Evolutionary conservation across 2,888 invertebrate species (phyloP).

Genomic region (Onchidella celtica): DNA sequence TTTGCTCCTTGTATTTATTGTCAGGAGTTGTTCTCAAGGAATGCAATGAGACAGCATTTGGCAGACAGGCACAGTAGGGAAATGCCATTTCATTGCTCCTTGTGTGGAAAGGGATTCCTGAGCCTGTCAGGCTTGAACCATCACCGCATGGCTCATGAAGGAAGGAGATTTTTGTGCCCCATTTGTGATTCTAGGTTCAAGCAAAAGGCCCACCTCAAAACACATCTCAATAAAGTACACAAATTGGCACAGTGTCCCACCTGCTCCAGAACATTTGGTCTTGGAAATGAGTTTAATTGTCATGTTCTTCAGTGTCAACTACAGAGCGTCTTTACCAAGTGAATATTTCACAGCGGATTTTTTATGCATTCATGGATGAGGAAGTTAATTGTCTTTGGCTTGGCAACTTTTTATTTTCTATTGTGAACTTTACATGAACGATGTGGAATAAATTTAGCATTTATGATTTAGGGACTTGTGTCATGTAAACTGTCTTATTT

Average conservation of each 20-base stretch:
- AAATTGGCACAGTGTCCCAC: slow-evolving; percentile 26
- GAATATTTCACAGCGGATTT: too few relatives aligned
- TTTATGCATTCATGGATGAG: too few relatives aligned
- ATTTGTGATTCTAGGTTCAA: slow-evolving; percentile 42
- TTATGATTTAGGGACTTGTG: too few relatives aligned
- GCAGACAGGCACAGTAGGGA: slow-evolving; percentile 22
- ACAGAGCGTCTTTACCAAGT: too few relatives aligned
- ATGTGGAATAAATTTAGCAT: too few relatives aligned
- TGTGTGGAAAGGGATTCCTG: slow-evolving; percentile 43
- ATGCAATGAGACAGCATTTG: slow-evolving; percentile 25
- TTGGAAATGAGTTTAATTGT: slow-evolving; percentile 40
- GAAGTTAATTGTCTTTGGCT: too few relatives aligned
- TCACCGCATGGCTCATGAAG: slow-evolving; percentile 42
- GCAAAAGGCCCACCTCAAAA: slow-evolving; percentile 42
- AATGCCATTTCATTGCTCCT: slow-evolving; percentile 41
- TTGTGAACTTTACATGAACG: too few relatives aligned
- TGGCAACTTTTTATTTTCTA: too few relatives aligned
- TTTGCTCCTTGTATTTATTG: slow-evolving; percentile 24
- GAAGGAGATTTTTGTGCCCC: slow-evolving; percentile 45
- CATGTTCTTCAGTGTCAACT: slow-evolving; percentile 35
- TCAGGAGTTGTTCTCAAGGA: not conserved
- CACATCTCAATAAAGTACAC: slow-evolving; percentile 41
- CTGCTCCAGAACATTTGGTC: slow-evolving; percentile 28
- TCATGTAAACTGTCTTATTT: too few relatives aligned
- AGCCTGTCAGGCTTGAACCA: slow-evolving; percentile 22